phyloP scores from a whole-genome alignment of 2,797 vertebrate genomes.

The Xyrichtys novacula region DNA sequence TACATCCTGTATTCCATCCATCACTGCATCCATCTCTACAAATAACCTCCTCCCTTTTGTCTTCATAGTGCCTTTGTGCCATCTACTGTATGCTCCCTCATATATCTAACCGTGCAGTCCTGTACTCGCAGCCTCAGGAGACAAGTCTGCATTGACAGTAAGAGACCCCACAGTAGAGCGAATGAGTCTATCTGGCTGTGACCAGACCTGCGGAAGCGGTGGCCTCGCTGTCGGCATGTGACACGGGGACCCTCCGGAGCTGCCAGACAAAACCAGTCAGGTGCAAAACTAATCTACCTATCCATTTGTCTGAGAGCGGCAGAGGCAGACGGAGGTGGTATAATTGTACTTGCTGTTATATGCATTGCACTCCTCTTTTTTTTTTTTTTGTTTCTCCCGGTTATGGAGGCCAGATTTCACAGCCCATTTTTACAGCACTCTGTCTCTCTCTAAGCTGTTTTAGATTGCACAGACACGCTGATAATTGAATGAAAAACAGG shows the following conservation, averaged over 20 bases:
- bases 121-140: constrained; percentile 32
- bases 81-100: constrained; percentile 14
- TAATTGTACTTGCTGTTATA: constrained; percentile 67
- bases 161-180: constrained; percentile 35
- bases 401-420: constrained; percentile 63
- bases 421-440: constrained; percentile 55
- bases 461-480: constrained; percentile 66
- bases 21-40: constrained; percentile 17
- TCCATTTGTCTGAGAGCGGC: constrained; percentile 75
- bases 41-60: constrained; percentile 7
- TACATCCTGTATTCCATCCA: constrained; percentile 40
- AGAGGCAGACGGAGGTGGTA: constrained; percentile 63
- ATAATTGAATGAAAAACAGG: constrained; percentile 75
- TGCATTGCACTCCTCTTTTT: constrained; percentile 54
- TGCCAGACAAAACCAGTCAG: constrained; percentile 77
- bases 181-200: constrained; percentile 52
- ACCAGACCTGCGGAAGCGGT: constrained; percentile 52
- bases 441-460: constrained; percentile 62
- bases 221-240: constrained; percentile 56
- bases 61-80: constrained; percentile 4
- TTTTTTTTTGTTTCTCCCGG: constrained; percentile 23
- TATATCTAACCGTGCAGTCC: constrained; percentile 18
- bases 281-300: constrained; percentile 81
- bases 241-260: constrained; percentile 47
- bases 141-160: constrained; percentile 25